phyloP scores from a whole-genome alignment of 2,797 vertebrate species.

The Thamnophis elegans region DNA sequence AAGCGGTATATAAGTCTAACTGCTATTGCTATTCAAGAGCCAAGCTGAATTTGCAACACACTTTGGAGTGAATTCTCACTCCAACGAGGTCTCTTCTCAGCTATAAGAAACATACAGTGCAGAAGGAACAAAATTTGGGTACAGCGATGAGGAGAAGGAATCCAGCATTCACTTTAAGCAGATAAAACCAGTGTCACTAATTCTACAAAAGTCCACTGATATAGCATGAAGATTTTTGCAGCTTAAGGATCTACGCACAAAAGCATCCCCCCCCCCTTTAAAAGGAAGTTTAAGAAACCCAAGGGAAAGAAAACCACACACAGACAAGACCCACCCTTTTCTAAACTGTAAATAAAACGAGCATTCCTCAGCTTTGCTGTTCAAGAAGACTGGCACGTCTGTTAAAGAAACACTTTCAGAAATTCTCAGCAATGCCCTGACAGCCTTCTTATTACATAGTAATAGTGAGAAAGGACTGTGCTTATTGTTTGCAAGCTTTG shows the following conservation, averaged over 20 bases:
- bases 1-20: no score
- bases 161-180: slow-evolving; percentile 13
- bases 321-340: slow-evolving; percentile 14
- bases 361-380: slow-evolving; percentile 30
- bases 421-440: slow-evolving; percentile 42
- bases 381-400: slow-evolving; percentile 47
- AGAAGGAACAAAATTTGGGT: neutral
- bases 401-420: slow-evolving; percentile 39
- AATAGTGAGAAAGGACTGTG: slow-evolving; percentile 34
- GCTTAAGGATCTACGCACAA: slow-evolving; percentile 6
- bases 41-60: slow-evolving; percentile 26
- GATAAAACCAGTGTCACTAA: slow-evolving; percentile 24
- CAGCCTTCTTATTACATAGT: slow-evolving; percentile 17
- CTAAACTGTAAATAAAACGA: slow-evolving; percentile 30
- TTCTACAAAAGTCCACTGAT: slow-evolving; percentile 51
- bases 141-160: slow-evolving; percentile 2
- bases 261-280: neutral
- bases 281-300: neutral
- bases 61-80: slow-evolving; percentile 13
- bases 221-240: slow-evolving; percentile 52
- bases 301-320: slow-evolving; percentile 1
- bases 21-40: no score
- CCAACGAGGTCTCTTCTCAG: slow-evolving; percentile 2
- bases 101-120: slow-evolving; percentile 22
- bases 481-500: slow-evolving; percentile 23